A percentile compares a stretch with the other conserved stretches of the same genome.
Evolutionary conservation across 2,113 vertebrate species (phyloP).

Genomic region (Astur gentilis): DNA sequence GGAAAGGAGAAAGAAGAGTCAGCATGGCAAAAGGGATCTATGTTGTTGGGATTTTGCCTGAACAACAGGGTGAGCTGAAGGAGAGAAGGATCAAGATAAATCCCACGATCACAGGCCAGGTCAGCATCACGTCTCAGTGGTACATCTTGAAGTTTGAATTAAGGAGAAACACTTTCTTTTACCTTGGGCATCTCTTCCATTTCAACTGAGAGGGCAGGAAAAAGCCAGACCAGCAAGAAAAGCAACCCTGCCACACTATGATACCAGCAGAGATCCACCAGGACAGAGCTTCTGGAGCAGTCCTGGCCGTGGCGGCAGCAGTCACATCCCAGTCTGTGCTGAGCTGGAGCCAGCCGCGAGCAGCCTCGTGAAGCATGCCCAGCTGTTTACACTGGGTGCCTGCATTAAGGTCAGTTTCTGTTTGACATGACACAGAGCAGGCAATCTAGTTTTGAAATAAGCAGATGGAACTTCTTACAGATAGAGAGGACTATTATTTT

Average conservation of each 20-base stretch:
- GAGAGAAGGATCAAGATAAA: not conserved
- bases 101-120: not conserved
- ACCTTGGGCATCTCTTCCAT: not conserved
- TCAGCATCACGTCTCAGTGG: not conserved
- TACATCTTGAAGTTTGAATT: not conserved
- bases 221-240: not conserved
- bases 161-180: not conserved
- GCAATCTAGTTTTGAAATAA: not conserved
- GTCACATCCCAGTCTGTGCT: not conserved
- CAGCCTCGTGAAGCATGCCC: not conserved
- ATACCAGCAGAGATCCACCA: not conserved
- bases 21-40: not conserved
- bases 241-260: not conserved
- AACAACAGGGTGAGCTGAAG: not conserved
- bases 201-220: not conserved
- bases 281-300: not conserved
- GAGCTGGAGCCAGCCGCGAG: not conserved
- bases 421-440: not conserved
- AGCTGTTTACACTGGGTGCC: not conserved
- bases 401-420: not conserved
- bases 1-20: not conserved
- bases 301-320: not conserved
- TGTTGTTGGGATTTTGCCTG: not conserved
- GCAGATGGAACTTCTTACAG: constrained; percentile 22
- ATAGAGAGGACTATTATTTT: not conserved